Percentiles rank a stretch among this genome's conserved stretches.
Evolutionary conservation across 92 coral and sea anemone genomes (phyloP).

Genomic region (Chrysogorgia sp.): DNA sequence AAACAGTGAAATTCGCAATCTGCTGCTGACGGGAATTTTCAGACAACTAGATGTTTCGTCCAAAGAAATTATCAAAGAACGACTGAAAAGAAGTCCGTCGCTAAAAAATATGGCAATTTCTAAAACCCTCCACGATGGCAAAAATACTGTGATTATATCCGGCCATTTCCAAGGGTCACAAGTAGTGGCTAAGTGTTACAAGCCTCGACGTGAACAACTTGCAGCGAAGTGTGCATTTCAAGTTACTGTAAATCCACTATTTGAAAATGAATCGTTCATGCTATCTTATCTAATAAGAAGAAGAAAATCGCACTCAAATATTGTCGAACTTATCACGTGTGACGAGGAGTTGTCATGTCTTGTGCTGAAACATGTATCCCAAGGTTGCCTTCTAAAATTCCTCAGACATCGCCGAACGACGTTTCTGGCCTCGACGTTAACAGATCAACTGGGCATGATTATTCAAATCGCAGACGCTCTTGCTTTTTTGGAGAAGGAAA

Average conservation of each 20-base stretch:
- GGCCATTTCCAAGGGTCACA: background rate
- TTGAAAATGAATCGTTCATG: background rate
- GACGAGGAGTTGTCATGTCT: background rate
- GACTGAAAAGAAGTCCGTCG: background rate
- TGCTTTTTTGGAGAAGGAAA: background rate
- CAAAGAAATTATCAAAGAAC: slow-evolving; percentile 19
- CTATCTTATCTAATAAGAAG: background rate
- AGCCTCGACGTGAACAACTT: slow-evolving; percentile 6
- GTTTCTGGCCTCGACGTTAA: background rate
- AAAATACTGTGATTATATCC: slow-evolving; percentile 11
- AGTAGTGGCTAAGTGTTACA: slow-evolving; percentile 32
- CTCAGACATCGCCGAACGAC: slow-evolving; percentile 18
- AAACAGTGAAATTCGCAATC: slow-evolving; percentile 2
- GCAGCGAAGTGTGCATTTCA: background rate
- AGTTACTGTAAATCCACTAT: background rate
- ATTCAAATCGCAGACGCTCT: slow-evolving; percentile 21
- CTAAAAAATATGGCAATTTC: background rate
- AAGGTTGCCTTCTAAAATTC: slow-evolving; percentile 4
- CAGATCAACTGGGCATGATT: slow-evolving; percentile 3
- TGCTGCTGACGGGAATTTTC: slow-evolving; percentile 4
- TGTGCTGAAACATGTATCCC: background rate
- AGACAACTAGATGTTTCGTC: slow-evolving; percentile 13
- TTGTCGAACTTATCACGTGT: slow-evolving; percentile 1
- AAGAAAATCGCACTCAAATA: background rate
- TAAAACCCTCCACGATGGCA: slow-evolving; percentile 19